Percentiles rank a stretch among this genome's conserved stretches.
Evolutionary conservation across 2,797 vertebrate species (phyloP).

Genomic region (Sebastiscus albofasciatus): DNA sequence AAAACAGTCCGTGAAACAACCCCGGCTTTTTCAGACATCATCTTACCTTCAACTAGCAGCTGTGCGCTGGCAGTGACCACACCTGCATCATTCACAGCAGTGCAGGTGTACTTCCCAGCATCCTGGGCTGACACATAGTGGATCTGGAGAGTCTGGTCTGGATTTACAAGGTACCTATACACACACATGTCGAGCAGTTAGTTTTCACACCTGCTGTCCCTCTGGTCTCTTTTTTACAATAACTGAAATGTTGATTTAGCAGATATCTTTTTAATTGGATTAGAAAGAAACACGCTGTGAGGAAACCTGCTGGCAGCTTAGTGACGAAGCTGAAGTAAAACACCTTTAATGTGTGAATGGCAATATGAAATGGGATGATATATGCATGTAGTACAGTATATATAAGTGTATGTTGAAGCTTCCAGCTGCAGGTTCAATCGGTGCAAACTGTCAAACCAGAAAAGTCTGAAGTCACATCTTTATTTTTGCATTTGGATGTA

Average conservation of each 20-base stretch:
- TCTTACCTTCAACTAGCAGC: slow-evolving; percentile 85
- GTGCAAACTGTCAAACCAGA: neutral
- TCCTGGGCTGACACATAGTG: slow-evolving; percentile 83
- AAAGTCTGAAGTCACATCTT: neutral
- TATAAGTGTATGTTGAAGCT: neutral
- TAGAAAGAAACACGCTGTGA: neutral
- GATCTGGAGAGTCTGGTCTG: slow-evolving; percentile 86
- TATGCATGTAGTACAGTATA: too few relatives aligned
- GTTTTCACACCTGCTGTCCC: neutral
- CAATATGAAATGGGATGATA: neutral
- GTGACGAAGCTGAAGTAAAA: neutral
- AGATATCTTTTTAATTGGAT: neutral
- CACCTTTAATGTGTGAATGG: neutral
- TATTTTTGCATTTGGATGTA: neutral
- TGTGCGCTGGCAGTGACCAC: slow-evolving; percentile 75
- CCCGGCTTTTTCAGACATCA: neutral
- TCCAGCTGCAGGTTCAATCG: neutral
- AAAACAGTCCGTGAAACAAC: neutral
- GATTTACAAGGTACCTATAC: slow-evolving; percentile 87
- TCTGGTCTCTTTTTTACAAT: neutral
- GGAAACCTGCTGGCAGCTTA: neutral
- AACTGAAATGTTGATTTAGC: neutral
- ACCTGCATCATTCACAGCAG: slow-evolving; percentile 84
- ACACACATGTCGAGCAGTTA: neutral
- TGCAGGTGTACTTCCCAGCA: slow-evolving; percentile 87